These are phyloP conservation scores for Drosophila navojoa DNA, from an alignment of 1,140 invertebrate species.

Conservation along the genomic window DNA sequence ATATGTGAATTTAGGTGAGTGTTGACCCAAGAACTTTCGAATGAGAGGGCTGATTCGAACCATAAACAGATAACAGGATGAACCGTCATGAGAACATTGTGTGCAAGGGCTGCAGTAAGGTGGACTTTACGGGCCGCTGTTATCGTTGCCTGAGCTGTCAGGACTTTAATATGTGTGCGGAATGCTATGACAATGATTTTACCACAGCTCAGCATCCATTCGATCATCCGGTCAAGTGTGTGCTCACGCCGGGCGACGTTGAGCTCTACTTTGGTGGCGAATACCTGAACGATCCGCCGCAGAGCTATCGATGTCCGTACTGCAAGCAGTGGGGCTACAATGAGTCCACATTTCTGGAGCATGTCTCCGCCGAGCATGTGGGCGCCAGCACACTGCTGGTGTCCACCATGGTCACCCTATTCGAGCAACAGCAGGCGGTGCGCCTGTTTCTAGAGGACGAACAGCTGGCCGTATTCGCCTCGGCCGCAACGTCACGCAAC, in stretches of 20 bases:
- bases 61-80: constrained; percentile 28
- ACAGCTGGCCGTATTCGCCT: constrained; percentile 57
- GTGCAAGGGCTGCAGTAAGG: constrained; percentile 55
- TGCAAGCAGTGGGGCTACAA: constrained; percentile 71
- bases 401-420: constrained; percentile 64
- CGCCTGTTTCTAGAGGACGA: constrained; percentile 70
- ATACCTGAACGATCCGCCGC: constrained; percentile 65
- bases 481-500: constrained; percentile 58
- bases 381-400: constrained; percentile 57
- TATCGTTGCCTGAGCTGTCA: constrained; percentile 63
- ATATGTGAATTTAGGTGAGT: constrained; percentile 28
- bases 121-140: constrained; percentile 56
- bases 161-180: constrained; percentile 57
- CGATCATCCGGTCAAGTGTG: constrained; percentile 68
- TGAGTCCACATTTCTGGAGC: constrained; percentile 69
- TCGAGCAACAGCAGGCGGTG: constrained; percentile 66
- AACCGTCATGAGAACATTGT: constrained; percentile 64
- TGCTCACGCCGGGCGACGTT: constrained; percentile 52
- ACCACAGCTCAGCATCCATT: constrained; percentile 58
- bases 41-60: no score
- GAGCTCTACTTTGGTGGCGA: constrained; percentile 68
- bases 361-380: constrained; percentile 52
- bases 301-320: constrained; percentile 69
- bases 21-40: no score
- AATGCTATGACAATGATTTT: constrained; percentile 61